These are phyloP conservation scores for Sebastes diaconus DNA, from an alignment of 2,797 vertebrate genomes.

Conservation along the genomic window DNA sequence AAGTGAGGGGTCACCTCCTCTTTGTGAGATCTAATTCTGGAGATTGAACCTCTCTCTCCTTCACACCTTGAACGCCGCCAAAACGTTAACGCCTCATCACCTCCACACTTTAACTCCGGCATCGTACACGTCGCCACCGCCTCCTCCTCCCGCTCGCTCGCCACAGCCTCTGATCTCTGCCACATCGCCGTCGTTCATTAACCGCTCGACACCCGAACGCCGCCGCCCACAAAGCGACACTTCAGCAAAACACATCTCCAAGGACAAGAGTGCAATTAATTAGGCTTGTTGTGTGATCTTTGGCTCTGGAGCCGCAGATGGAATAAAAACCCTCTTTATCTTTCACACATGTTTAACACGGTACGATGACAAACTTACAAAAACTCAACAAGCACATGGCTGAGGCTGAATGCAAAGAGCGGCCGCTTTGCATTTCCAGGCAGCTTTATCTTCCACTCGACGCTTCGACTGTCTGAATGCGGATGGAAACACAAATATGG, in stretches of 20 bases:
- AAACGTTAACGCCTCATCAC: constrained; percentile 33
- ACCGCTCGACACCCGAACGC: constrained; percentile 25
- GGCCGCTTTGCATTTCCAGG: constrained; percentile 38
- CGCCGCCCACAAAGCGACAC: constrained; percentile 64
- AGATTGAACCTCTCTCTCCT: constrained; percentile 9
- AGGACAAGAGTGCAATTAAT: constrained; percentile 75
- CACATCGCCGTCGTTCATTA: constrained; percentile 56
- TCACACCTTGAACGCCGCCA: constrained; percentile 27
- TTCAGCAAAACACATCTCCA: constrained; percentile 57
- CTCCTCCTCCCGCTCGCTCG: not conserved
- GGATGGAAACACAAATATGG: constrained; percentile 30
- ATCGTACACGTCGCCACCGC: not conserved
- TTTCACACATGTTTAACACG: constrained; percentile 32
- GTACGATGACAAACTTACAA: constrained; percentile 14
- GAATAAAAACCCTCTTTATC: constrained; percentile 41
- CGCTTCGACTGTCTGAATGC: not conserved
- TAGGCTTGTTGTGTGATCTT: constrained; percentile 68
- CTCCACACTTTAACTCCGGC: constrained; percentile 29
- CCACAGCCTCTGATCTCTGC: constrained; percentile 41
- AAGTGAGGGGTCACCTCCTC: not conserved
- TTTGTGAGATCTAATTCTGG: constrained; percentile 26
- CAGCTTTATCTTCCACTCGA: not conserved
- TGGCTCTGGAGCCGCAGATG: constrained; percentile 37
- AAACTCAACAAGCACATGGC: constrained; percentile 7
- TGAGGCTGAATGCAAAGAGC: constrained; percentile 16